Percentiles rank a stretch among this genome's conserved stretches.
phyloP scores from a whole-genome alignment of 2,797 vertebrate species.

The Sebastes miniatus region DNA sequence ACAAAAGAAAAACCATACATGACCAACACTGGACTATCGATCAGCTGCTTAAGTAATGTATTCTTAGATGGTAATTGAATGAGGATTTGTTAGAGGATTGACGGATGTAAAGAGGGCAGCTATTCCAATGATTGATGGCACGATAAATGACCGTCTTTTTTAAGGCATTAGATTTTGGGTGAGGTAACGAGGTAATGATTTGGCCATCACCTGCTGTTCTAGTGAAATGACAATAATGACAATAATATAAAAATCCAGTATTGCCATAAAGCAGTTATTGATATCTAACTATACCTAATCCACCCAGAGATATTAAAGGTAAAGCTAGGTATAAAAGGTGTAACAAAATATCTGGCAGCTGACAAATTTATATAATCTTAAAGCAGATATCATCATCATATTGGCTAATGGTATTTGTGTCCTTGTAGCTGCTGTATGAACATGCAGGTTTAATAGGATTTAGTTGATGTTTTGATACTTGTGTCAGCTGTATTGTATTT shows the following conservation, averaged over 20 bases:
- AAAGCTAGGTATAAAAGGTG: background rate
- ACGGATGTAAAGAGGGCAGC: no score
- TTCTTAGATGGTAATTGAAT: no score
- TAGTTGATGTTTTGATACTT: background rate
- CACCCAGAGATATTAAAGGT: background rate
- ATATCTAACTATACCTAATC: background rate
- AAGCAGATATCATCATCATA: background rate
- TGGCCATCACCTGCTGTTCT: no score
- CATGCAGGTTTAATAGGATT: background rate
- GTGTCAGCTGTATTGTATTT: background rate
- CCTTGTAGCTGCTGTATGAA: background rate
- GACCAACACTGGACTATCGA: no score
- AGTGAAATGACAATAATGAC: no score
- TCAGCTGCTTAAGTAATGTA: no score
- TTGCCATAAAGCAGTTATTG: background rate
- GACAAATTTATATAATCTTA: background rate
- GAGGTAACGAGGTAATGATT: no score
- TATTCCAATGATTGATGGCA: no score
- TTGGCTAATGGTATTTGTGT: background rate
- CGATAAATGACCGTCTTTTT: no score
- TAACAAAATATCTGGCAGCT: background rate
- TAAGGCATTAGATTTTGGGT: no score
- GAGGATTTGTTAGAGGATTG: no score
- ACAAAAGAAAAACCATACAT: no score
- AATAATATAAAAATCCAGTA: background rate